phyloP scores from a whole-genome alignment of 2,113 vertebrate genomes.

The Platichthys stellatus region DNA sequence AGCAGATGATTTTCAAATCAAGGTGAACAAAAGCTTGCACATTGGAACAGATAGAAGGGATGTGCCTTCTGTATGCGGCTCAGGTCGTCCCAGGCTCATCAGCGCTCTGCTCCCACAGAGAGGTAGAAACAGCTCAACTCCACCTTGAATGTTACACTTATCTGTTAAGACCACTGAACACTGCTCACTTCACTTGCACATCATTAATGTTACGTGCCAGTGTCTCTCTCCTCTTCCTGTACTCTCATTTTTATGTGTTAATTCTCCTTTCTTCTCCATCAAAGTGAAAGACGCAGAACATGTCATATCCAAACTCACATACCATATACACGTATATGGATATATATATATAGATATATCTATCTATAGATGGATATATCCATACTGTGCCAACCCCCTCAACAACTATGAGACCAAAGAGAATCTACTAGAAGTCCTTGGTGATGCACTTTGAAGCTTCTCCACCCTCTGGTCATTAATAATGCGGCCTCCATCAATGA shows the following conservation, averaged over 20 bases:
- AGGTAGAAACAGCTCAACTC: background rate
- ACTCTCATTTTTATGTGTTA: background rate
- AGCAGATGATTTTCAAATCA: background rate
- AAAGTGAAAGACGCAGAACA: conserved; percentile 13
- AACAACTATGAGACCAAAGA: conserved; percentile 41
- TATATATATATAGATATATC: background rate
- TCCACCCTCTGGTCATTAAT: conserved; percentile 51
- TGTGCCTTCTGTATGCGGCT: conserved; percentile 37
- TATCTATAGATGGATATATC: background rate
- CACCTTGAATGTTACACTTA: conserved; percentile 10
- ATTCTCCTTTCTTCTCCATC: background rate
- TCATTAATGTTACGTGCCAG: background rate
- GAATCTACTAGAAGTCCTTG: conserved; percentile 37
- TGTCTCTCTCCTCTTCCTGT: background rate
- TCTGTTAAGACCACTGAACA: conserved; percentile 13
- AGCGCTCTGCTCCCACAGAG: conserved; percentile 12
- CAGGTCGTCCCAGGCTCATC: conserved; percentile 12
- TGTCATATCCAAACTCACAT: conserved; percentile 15
- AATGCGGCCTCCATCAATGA: conserved; percentile 21
- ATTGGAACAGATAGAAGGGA: conserved; percentile 13
- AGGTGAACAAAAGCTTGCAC: conserved; percentile 5
- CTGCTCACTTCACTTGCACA: conserved; percentile 6
- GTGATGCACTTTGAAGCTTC: conserved; percentile 60
- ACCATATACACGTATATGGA: background rate
- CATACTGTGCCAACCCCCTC: background rate